Percentiles rank a stretch among this genome's conserved stretches.
phyloP scores from a whole-genome alignment of 2,888 invertebrate species.

The Tortrix viridana region DNA sequence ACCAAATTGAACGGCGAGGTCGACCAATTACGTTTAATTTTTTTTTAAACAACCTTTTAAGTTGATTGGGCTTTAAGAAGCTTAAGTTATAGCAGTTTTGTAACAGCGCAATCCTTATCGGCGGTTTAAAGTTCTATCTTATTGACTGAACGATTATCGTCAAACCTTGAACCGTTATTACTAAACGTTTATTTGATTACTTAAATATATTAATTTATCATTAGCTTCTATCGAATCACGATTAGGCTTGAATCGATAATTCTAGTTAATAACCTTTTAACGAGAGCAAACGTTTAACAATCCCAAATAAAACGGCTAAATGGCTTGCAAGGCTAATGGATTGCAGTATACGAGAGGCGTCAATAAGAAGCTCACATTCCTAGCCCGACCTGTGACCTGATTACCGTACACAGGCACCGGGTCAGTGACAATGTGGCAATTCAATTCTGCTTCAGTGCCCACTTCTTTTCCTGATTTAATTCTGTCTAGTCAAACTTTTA shows the following conservation, averaged over 20 bases:
- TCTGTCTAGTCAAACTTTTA: background rate
- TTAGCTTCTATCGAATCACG: constrained; percentile 28
- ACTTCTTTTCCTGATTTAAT: constrained; percentile 16
- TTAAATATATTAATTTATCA: constrained; percentile 20
- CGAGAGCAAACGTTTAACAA: constrained; percentile 47
- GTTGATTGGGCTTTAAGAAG: constrained; percentile 14
- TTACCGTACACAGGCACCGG: constrained; percentile 46
- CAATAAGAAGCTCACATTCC: constrained; percentile 74
- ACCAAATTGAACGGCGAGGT: constrained; percentile 60
- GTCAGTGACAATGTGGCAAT: constrained; percentile 48
- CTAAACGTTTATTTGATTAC: constrained; percentile 20
- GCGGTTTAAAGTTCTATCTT: constrained; percentile 2
- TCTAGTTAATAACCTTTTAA: constrained; percentile 48
- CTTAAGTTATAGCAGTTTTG: constrained; percentile 10
- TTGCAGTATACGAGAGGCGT: constrained; percentile 66
- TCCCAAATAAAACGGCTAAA: constrained; percentile 62
- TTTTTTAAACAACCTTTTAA: constrained; percentile 24
- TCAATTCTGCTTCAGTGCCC: constrained; percentile 32
- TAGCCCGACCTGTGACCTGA: constrained; percentile 56
- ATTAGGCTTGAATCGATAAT: constrained; percentile 19
- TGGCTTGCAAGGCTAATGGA: constrained; percentile 76
- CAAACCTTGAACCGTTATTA: constrained; percentile 6
- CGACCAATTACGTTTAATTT: constrained; percentile 48
- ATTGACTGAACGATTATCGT: constrained; percentile 7
- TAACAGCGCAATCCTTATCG: background rate